Evolutionary conservation across 2,113 vertebrate species (phyloP).

Genomic region (Loxodonta africana): DNA sequence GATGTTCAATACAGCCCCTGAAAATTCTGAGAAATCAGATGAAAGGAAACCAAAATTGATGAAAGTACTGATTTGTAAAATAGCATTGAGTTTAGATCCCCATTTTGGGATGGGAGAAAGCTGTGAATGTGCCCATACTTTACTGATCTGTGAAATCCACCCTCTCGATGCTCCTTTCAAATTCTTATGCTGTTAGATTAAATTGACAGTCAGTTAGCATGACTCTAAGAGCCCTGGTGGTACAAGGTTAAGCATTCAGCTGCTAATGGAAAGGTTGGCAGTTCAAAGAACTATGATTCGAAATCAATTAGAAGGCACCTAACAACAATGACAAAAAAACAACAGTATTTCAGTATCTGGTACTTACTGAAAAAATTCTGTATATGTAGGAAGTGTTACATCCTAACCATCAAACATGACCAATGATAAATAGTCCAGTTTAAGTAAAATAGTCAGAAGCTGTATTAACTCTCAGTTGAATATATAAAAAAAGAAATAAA

Average conservation of each 20-base stretch:
- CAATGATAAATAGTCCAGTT: background rate
- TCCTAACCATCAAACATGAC: background rate
- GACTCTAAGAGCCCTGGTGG: background rate
- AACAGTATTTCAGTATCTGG: background rate
- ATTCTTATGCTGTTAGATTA: background rate
- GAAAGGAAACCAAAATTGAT: background rate
- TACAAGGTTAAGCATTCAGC: too few species aligned
- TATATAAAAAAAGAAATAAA: background rate
- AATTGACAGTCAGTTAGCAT: background rate
- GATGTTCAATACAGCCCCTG: background rate
- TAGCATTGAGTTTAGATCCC: background rate
- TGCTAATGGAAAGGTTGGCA: too few species aligned
- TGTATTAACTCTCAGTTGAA: background rate
- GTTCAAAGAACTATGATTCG: too few species aligned
- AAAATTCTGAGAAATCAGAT: background rate
- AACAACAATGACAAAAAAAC: too few species aligned
- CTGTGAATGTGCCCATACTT: background rate
- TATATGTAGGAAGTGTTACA: background rate
- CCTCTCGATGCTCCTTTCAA: background rate
- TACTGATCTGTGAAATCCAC: background rate
- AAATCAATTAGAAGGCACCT: too few species aligned
- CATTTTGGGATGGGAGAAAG: background rate
- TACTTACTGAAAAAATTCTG: slow-evolving; percentile 38
- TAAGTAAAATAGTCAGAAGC: background rate
- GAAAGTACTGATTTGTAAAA: background rate